Conservation (phyloP, 2,888 invertebrate species). For the Sesamia inferens region DNA sequence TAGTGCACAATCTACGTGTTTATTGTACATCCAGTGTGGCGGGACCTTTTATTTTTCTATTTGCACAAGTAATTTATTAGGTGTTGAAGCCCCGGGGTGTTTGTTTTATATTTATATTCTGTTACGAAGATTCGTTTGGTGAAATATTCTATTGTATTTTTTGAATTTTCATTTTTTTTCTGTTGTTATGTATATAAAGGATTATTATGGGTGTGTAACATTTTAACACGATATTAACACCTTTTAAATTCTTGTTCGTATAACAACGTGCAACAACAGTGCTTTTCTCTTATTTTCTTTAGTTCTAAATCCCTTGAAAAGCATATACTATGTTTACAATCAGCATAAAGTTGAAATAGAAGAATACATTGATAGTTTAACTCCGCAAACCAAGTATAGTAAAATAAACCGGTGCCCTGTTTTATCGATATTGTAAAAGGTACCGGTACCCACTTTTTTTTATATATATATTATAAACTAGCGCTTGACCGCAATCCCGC, state of each 20-base stretch:
- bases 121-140: constrained; percentile 31
- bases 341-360: not conserved
- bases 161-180: not conserved
- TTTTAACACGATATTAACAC: constrained; percentile 5
- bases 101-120: constrained; percentile 46
- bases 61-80: constrained; percentile 64
- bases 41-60: constrained; percentile 72
- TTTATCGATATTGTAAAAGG: not conserved
- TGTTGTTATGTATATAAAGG: constrained; percentile 9
- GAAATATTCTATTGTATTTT: constrained; percentile 16
- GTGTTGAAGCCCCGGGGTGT: constrained; percentile 43
- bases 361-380: too few species aligned
- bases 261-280: not conserved
- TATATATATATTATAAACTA: too few species aligned
- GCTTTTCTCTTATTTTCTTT: not conserved
- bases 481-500: too few species aligned
- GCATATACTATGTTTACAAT: not conserved
- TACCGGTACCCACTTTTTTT: not conserved
- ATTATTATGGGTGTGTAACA: constrained; percentile 22
- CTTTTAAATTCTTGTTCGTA: not conserved
- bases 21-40: constrained; percentile 64
- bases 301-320: not conserved
- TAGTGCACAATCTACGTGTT: constrained; percentile 69
- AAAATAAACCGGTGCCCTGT: too few species aligned
- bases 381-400: too few species aligned